Evolutionary conservation across 2,888 invertebrate genomes (phyloP).

Genomic region (Pseudococcus longispinus): DNA sequence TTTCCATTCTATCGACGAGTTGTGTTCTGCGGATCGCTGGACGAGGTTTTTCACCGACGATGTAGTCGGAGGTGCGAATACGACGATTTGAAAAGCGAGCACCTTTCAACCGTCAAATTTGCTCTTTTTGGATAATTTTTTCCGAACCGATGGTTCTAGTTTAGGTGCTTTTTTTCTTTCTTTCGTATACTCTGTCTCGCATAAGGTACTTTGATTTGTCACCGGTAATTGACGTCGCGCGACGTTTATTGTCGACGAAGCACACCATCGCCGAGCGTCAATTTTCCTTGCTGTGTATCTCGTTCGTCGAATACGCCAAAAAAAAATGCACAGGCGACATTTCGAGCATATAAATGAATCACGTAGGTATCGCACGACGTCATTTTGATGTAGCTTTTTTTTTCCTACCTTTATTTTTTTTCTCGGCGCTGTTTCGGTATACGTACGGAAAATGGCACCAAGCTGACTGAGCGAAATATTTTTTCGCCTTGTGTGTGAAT

Average conservation of each 20-base stretch:
- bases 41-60: neutral
- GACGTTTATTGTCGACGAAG: slow-evolving; percentile 42
- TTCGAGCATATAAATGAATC: slow-evolving; percentile 6
- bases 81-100: no score
- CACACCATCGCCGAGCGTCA: slow-evolving; percentile 33
- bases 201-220: slow-evolving; percentile 13
- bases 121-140: neutral
- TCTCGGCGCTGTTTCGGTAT: no score
- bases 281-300: no score
- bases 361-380: neutral
- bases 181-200: neutral
- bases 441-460: neutral
- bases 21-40: neutral
- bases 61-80: no score
- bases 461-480: neutral
- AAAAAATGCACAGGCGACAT: neutral
- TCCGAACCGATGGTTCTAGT: neutral
- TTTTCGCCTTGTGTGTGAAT: neutral
- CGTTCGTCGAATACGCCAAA: neutral
- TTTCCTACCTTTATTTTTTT: neutral
- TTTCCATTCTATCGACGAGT: neutral
- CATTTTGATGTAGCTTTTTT: neutral
- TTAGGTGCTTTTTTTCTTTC: neutral
- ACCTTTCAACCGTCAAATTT: slow-evolving; percentile 14
- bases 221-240: neutral